Evolutionary conservation across 2,113 vertebrate species (phyloP).

Genomic region (Buteo buteo): DNA sequence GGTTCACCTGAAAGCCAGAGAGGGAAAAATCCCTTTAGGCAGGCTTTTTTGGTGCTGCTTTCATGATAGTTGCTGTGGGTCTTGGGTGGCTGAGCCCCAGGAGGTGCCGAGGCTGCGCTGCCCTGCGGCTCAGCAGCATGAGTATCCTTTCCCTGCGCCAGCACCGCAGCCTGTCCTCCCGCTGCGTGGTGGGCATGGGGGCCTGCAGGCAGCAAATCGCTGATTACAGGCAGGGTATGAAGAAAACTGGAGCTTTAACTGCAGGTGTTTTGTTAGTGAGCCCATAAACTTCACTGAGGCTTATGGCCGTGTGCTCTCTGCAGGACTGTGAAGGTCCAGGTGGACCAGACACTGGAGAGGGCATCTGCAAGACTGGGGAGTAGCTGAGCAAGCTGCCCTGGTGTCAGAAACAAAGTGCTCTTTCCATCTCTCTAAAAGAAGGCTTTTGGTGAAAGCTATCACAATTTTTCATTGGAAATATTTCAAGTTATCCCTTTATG

Average conservation of each 20-base stretch:
- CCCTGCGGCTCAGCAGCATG: accelerated
- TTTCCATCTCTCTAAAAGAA: neutral
- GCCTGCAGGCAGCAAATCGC: accelerated
- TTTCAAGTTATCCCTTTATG: neutral
- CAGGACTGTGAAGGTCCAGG: neutral
- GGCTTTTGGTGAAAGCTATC: neutral
- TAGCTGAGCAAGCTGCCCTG: neutral
- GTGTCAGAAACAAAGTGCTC: neutral
- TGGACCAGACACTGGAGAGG: neutral
- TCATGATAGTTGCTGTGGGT: neutral
- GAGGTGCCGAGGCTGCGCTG: neutral
- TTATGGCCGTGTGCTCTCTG: neutral
- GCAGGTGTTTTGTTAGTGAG: neutral
- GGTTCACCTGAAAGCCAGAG: accelerated
- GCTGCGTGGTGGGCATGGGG: accelerated
- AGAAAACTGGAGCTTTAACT: neutral
- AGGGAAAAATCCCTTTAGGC: too few species aligned
- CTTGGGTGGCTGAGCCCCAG: neutral
- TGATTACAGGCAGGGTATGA: neutral
- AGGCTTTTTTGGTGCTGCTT: neutral
- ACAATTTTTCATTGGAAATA: neutral
- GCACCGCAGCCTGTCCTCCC: neutral
- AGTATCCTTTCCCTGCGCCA: neutral
- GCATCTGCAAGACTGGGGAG: neutral
- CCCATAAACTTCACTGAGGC: neutral